A percentile compares a stretch with the other conserved stretches of the same genome.
Evolutionary conservation across 2,113 vertebrate genomes (phyloP).

Genomic region (Cervus canadensis): DNA sequence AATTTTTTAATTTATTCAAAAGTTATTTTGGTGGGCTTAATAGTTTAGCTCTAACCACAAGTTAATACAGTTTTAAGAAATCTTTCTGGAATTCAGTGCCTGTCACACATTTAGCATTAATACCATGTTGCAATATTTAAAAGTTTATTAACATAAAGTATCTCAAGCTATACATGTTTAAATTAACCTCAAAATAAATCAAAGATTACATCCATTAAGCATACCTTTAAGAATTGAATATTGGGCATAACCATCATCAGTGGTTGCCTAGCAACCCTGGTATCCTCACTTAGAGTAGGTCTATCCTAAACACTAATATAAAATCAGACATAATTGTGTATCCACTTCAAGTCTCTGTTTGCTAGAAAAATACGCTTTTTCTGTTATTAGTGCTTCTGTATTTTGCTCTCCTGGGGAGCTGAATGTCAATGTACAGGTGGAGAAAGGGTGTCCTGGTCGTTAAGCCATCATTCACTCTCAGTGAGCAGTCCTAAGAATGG

Average conservation of each 20-base stretch:
- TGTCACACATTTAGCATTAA: slow-evolving; percentile 53
- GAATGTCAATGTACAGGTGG: background rate
- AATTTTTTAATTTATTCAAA: slow-evolving; percentile 80
- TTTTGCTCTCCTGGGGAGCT: background rate
- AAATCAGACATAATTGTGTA: slow-evolving; percentile 28
- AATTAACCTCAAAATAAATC: slow-evolving; percentile 72
- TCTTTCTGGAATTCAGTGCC: slow-evolving; percentile 53
- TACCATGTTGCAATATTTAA: slow-evolving; percentile 62
- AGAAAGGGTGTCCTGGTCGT: background rate
- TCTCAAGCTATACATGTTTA: slow-evolving; percentile 69
- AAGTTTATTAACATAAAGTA: slow-evolving; percentile 73
- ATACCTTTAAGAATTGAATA: slow-evolving; percentile 67
- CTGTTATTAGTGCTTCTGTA: background rate
- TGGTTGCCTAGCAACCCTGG: slow-evolving; percentile 80
- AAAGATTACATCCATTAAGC: slow-evolving; percentile 68
- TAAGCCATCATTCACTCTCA: background rate
- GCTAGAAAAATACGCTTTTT: background rate
- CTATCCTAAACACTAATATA: slow-evolving; percentile 60
- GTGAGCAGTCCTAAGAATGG: background rate
- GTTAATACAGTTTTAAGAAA: slow-evolving; percentile 71
- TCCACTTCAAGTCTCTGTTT: background rate
- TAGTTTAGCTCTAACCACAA: slow-evolving; percentile 74
- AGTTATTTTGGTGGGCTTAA: slow-evolving; percentile 76
- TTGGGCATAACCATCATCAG: slow-evolving; percentile 58
- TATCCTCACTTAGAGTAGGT: slow-evolving; percentile 40